A percentile compares a stretch with the other conserved stretches of the same genome.
Evolutionary conservation across 2,888 invertebrate genomes (phyloP).

Genomic region (Cyaniris semiargus): DNA sequence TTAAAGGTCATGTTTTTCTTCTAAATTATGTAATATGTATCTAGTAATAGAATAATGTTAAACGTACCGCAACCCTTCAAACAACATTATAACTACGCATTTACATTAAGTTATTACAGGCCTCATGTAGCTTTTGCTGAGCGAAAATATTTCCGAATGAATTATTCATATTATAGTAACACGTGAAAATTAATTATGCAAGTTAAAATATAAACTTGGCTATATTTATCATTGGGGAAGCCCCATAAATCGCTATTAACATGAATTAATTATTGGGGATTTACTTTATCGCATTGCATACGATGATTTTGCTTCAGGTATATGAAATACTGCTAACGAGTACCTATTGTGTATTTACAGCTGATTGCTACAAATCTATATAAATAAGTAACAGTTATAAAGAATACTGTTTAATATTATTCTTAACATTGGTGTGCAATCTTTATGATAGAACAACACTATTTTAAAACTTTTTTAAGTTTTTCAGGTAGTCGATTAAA

Average conservation of each 20-base stretch:
- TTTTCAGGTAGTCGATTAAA: neutral
- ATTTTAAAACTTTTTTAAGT: neutral
- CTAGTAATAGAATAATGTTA: neutral
- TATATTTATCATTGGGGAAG: conserved; percentile 31
- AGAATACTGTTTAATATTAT: neutral
- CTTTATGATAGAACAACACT: neutral
- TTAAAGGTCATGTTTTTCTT: neutral
- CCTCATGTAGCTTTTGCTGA: neutral
- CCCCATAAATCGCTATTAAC: conserved; percentile 33
- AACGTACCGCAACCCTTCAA: neutral
- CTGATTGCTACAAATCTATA: neutral
- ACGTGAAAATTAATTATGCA: conserved; percentile 32
- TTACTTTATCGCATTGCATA: conserved; percentile 10
- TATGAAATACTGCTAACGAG: neutral
- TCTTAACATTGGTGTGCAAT: neutral
- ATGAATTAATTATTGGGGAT: conserved; percentile 15
- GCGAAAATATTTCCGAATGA: conserved; percentile 17
- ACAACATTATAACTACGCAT: conserved; percentile 13
- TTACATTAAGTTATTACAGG: conserved; percentile 26
- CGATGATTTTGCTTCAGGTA: conserved; percentile 13
- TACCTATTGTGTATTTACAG: neutral
- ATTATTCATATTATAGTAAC: conserved; percentile 30
- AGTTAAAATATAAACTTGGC: conserved; percentile 31
- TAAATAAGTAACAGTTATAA: too few species aligned
- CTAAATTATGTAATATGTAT: neutral